Evolutionary conservation across 2,113 vertebrate genomes (phyloP), one percentile per base, ranked within the genome.

Genomic region (Spea multiplicata): DNA sequence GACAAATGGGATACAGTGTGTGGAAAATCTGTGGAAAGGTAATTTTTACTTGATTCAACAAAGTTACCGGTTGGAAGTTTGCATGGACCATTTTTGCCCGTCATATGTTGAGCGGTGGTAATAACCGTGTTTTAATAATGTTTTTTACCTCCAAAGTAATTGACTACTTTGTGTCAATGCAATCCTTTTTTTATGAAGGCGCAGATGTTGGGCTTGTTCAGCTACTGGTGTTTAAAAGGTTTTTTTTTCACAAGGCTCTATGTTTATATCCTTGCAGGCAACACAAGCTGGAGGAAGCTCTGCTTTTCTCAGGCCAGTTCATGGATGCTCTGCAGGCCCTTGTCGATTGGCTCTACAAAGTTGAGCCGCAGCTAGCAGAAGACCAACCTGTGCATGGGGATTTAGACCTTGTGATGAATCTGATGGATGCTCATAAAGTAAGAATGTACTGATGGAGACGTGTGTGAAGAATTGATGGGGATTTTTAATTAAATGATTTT

Each of bases 1-100:
- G 97, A 99, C 88, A 99, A 96, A 82, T 99, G 97, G 97, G 97
- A 99, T 90, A 99, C 97, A 0, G 97, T 98, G 80, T 99, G 97
- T 3, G 97, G 97, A 45, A 99, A 99, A 87, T 99, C 97, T 0
- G 97, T 99, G 64, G 97, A 99, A 82, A 96, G 97, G 97, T 97
- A 47, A 91, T 66, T 66, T 44, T 65, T 72, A 12, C 9, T 13
- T n/a, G 17, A n/a, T n/a, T 62, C 14, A 16, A 13, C 13, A 14
- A 62, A 16, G 8, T 3, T 62, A 62, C 59, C 3, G 14, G 59
- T 30, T 30, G 30, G 30, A 30, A 30, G 30, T 30, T 30, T 30
- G 30, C 30, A 30, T 30, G 30, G 30, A 30, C 2, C 30, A 30
- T 30, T 30, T 30, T 30, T 30, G 30, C 1, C 30, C 2, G 30